Evolutionary conservation across 2,888 invertebrate species (phyloP), one percentile per base, ranked within the genome.

Genomic region (Vesta saturnalis): DNA sequence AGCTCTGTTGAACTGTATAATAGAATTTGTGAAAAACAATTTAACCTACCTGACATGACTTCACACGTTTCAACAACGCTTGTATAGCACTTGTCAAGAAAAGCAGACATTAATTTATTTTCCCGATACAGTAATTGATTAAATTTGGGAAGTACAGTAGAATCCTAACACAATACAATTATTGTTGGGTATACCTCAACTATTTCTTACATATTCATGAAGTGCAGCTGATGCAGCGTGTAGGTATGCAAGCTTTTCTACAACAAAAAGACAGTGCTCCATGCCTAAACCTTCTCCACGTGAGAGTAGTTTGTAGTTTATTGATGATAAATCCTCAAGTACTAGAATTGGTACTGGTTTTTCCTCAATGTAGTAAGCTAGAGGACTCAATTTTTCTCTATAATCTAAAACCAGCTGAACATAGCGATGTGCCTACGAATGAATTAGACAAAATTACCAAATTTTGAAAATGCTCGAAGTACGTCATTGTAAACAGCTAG

Each of bases 141-240:
- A 8, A 23, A 8, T 23, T 8, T 8, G 4, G 3, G 3, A 8
- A 23, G 8, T 5, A 23, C 23, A 5, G 23, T 23, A 23, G 23
- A 8, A 23, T 23, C 23, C 23, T 23, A 8, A 8, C 23, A 23
- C 23, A 23, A 23, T 5, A 23, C 8, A 8, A 8, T 23, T 23
- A 23, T 23, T 3, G 23, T 23, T 23, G 4, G 23, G 8, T 23
- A 8, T 5, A 23, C n/a, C n/a, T n/a, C n/a, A 23, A 23, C 3
- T 3, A 23, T 8, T 8, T 8, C 30, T 77, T 79, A 88, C 88
- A 83, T 86, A 86, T 74, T 87, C 84, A 58, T 82, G 83, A 68
- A 88, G 75, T 21, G 86, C 82, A 70, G 88, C 85, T 0, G 88
- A 88, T n/a, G 85, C 83, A 10, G 88, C 89, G 76, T 89, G 89